phyloP scores from a whole-genome alignment of 92 coral and sea anemone genomes.

The Bergia sp. region DNA sequence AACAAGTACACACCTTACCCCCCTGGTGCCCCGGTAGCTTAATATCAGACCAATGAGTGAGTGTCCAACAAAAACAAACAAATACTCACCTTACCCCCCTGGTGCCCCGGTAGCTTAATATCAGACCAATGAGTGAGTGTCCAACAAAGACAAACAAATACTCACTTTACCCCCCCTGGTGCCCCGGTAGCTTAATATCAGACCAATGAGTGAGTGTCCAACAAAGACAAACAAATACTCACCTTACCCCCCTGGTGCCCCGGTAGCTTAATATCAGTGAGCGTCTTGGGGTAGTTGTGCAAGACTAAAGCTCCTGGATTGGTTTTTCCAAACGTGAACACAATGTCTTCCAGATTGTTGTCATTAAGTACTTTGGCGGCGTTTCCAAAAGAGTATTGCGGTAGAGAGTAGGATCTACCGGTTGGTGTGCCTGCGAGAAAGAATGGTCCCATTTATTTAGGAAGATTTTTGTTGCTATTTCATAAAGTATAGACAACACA shows the following conservation, averaged over 20 bases:
- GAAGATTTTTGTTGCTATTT: not conserved
- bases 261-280: slow-evolving; percentile 67
- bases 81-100: slow-evolving; percentile 59
- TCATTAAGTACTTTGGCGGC: slow-evolving; percentile 63
- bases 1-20: too few relatives aligned
- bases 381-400: slow-evolving; percentile 62
- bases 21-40: too few relatives aligned
- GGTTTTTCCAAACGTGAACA: slow-evolving; percentile 80
- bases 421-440: slow-evolving; percentile 51
- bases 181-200: too few relatives aligned
- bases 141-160: too few relatives aligned
- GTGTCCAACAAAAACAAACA: too few relatives aligned
- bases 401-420: slow-evolving; percentile 69
- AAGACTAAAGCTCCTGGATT: slow-evolving; percentile 75
- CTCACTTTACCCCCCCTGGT: too few relatives aligned
- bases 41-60: too few relatives aligned
- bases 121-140: slow-evolving; percentile 2
- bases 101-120: slow-evolving; percentile 61
- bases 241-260: slow-evolving; percentile 67
- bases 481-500: too few relatives aligned
- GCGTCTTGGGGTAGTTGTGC: slow-evolving; percentile 71
- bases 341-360: slow-evolving; percentile 66
- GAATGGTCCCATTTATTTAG: not conserved
- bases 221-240: not conserved
- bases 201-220: too few relatives aligned